Conservation (phyloP, 2,797 vertebrate genomes). For the Mus caroli region DNA sequence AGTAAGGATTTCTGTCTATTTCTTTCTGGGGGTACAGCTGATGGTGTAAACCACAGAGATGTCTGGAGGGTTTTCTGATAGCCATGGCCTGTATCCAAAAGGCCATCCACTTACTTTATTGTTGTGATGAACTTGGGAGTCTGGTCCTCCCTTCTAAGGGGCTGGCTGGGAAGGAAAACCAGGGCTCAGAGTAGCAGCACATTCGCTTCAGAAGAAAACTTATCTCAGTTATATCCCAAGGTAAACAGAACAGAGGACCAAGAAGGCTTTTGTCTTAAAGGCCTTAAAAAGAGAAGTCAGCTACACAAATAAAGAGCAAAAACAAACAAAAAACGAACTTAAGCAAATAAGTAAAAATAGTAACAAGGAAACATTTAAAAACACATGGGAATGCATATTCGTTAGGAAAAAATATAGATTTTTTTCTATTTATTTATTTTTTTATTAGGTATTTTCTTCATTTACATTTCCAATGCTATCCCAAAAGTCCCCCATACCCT, state of each 20-base stretch:
- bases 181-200: not conserved
- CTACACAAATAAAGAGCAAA: not conserved
- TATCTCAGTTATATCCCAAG: not conserved
- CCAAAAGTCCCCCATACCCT: too few relatives aligned
- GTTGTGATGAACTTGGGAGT: not conserved
- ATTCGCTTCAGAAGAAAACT: slow-evolving; percentile 19
- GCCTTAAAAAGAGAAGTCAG: not conserved
- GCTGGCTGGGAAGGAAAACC: not conserved
- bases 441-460: too few relatives aligned
- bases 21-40: not conserved
- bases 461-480: too few relatives aligned
- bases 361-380: slow-evolving; percentile 21
- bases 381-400: not conserved
- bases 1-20: not conserved
- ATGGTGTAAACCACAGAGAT: not conserved
- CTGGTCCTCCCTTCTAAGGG: not conserved
- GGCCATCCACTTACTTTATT: not conserved
- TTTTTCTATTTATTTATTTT: too few relatives aligned
- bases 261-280: slow-evolving; percentile 5
- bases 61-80: not conserved
- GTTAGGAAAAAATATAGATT: not conserved
- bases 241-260: not conserved
- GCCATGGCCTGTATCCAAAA: not conserved
- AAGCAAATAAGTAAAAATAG: slow-evolving; percentile 6
- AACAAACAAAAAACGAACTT: not conserved